A percentile compares a stretch with the other conserved stretches of the same genome.
These are phyloP conservation scores for Etia nguti DNA, from an alignment of 2,113 vertebrate species.

Conservation along the genomic window DNA sequence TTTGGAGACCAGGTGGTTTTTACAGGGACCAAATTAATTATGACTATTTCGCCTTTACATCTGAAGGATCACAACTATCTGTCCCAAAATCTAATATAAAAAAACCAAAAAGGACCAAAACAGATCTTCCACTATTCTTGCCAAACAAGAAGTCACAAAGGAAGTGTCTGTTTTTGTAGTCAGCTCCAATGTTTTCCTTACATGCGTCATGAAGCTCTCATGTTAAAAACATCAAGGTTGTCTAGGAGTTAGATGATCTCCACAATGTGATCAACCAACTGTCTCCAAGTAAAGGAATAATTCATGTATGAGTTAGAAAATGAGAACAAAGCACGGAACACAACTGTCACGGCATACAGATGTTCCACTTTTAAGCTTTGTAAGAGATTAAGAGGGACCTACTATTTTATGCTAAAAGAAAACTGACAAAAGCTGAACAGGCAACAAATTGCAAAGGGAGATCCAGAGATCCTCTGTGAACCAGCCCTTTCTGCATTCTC, in stretches of 20 bases:
- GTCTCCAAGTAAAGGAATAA: not conserved
- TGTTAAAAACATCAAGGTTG: not conserved
- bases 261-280: not conserved
- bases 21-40: not conserved
- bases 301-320: not conserved
- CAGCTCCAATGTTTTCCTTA: not conserved
- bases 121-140: not conserved
- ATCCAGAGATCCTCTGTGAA: not conserved
- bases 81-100: not conserved
- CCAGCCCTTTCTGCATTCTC: not conserved
- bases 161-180: not conserved
- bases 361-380: not conserved
- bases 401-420: not conserved
- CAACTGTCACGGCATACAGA: not conserved
- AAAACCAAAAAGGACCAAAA: not conserved
- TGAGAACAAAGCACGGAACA: not conserved
- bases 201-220: not conserved
- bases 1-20: conserved; percentile 34
- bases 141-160: not conserved
- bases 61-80: not conserved
- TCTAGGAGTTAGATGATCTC: not conserved
- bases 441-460: not conserved
- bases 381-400: not conserved
- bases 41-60: not conserved
- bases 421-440: not conserved